phyloP scores from a whole-genome alignment of 2,113 vertebrate species.

The Poeciliopsis turrubarensis region DNA sequence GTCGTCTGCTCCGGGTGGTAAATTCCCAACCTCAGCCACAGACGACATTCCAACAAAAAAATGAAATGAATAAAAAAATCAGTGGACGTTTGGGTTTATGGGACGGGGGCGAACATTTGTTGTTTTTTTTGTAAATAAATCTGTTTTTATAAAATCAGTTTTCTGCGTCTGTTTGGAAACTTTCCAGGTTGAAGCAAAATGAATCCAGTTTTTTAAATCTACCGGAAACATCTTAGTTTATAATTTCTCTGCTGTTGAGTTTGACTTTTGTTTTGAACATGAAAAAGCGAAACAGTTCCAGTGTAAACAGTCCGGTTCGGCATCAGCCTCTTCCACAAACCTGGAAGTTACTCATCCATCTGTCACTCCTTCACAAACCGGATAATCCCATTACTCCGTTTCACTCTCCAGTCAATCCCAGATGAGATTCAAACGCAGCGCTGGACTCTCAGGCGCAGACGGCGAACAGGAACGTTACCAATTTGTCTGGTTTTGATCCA shows the following conservation, averaged over 20 bases:
- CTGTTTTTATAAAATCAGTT: slow-evolving; percentile 63
- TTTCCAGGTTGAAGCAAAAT: neutral
- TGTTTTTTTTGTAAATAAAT: slow-evolving; percentile 81
- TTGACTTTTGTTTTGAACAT: too few species aligned
- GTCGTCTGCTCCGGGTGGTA: slow-evolving; percentile 60
- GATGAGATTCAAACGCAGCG: too few species aligned
- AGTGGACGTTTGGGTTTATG: slow-evolving; percentile 64
- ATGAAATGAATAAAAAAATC: slow-evolving; percentile 23
- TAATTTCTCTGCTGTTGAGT: too few species aligned
- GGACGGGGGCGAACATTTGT: slow-evolving; percentile 46
- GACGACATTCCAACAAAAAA: slow-evolving; percentile 54
- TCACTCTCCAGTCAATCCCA: neutral
- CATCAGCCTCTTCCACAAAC: too few species aligned
- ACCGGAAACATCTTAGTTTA: too few species aligned
- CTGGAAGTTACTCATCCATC: neutral
- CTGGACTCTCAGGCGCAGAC: too few species aligned
- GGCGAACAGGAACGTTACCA: too few species aligned
- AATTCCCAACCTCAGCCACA: slow-evolving; percentile 77
- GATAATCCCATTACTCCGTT: neutral
- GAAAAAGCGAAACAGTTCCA: too few species aligned
- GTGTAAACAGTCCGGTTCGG: too few species aligned
- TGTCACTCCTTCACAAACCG: neutral
- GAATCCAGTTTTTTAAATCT: too few species aligned
- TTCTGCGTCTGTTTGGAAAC: slow-evolving; percentile 12
- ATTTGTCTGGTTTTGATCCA: too few species aligned